These are phyloP conservation scores for Polypterus senegalus DNA, from an alignment of 2,113 vertebrate genomes.

Conservation along the genomic window DNA sequence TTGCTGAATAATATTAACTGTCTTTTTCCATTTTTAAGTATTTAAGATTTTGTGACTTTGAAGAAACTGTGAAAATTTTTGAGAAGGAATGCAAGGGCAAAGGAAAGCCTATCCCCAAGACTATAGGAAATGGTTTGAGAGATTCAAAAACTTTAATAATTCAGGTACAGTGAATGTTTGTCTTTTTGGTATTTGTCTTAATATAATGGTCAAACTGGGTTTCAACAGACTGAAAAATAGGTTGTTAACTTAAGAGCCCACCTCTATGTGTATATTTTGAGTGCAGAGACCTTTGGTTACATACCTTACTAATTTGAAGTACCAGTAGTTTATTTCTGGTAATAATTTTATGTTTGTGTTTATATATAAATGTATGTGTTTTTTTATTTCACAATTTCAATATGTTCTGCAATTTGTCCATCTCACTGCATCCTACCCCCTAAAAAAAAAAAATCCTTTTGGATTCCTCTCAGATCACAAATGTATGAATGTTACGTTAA, in stretches of 20 bases:
- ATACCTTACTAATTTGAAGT: neutral
- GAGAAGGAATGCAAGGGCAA: conserved; percentile 78
- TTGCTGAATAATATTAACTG: neutral
- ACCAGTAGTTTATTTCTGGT: neutral
- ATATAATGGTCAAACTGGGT: too few relatives aligned
- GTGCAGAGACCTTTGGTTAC: neutral
- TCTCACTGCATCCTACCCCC: too few relatives aligned
- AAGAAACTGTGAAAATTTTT: conserved; percentile 70
- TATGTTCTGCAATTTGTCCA: too few relatives aligned
- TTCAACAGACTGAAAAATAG: too few relatives aligned
- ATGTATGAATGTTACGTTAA: too few relatives aligned
- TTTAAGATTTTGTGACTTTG: conserved; percentile 76
- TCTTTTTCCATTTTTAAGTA: conserved; percentile 49
- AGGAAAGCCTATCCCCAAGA: conserved; percentile 64
- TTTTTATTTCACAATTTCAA: too few relatives aligned
- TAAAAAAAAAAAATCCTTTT: too few relatives aligned
- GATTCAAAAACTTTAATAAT: conserved; percentile 46
- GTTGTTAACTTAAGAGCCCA: too few relatives aligned
- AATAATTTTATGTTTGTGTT: conserved; percentile 9
- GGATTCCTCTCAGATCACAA: too few relatives aligned
- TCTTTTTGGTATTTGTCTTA: too few relatives aligned
- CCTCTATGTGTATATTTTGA: too few relatives aligned
- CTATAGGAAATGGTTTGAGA: conserved; percentile 32
- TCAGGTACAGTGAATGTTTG: conserved; percentile 52
- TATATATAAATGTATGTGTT: neutral